Conservation (phyloP, 37 sponge, comb jelly and placozoan genomes). For the Halichondria panicea region DNA sequence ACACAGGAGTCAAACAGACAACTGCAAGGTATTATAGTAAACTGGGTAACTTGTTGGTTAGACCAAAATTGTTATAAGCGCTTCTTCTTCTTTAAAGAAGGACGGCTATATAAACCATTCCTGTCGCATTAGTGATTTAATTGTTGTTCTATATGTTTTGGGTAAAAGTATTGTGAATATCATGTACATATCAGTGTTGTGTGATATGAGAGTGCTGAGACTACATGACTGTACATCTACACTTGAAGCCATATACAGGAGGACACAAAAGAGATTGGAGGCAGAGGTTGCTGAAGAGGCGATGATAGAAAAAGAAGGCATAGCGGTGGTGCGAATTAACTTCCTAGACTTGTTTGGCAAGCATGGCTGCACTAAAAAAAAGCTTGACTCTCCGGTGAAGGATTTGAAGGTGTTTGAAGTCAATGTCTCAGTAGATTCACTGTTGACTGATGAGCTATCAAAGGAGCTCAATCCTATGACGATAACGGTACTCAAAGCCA, state of each 20-base stretch:
- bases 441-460: conserved; percentile 55
- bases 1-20: too few species aligned
- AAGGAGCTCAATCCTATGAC: conserved; percentile 78
- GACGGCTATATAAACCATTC: too few species aligned
- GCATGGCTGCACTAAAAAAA: not conserved
- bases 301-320: conserved; percentile 41
- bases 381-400: not conserved
- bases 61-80: too few species aligned
- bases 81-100: too few species aligned
- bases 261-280: not conserved
- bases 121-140: too few species aligned
- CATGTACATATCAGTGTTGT: too few species aligned
- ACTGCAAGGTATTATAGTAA: too few species aligned
- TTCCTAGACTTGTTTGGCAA: conserved; percentile 73
- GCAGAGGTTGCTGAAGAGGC: conserved; percentile 20
- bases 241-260: not conserved
- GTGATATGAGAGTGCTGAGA: too few species aligned
- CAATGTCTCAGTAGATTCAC: conserved; percentile 30
- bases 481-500: conserved; percentile 58
- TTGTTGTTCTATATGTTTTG: too few species aligned
- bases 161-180: too few species aligned
- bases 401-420: conserved; percentile 51
- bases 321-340: conserved; percentile 44
- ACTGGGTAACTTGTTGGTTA: too few species aligned
- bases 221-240: not conserved